Evolutionary conservation across 2,797 vertebrate genomes (phyloP).

Genomic region (Echeneis naucrates): DNA sequence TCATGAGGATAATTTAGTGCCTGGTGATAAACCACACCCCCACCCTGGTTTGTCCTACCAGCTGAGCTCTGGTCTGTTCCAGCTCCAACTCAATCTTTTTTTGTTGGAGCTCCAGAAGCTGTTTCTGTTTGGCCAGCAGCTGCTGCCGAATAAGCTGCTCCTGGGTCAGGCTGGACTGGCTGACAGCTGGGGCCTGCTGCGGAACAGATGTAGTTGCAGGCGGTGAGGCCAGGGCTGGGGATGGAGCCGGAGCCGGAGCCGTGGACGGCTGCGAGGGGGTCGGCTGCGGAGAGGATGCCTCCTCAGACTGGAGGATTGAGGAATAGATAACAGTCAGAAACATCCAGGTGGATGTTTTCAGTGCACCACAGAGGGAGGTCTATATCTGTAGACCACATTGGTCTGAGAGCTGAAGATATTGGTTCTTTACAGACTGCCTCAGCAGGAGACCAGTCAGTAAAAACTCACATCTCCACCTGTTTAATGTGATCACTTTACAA

Average conservation of each 20-base stretch:
- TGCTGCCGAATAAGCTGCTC: conserved; percentile 97
- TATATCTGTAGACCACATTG: too few relatives aligned
- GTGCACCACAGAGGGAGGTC: too few relatives aligned
- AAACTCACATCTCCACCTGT: too few relatives aligned
- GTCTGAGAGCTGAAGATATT: too few relatives aligned
- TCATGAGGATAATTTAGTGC: too few relatives aligned
- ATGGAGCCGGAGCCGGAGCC: neutral
- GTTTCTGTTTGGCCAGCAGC: conserved; percentile 97
- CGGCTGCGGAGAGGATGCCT: conserved; percentile 73
- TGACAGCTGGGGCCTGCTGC: conserved; percentile 34
- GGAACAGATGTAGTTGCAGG: neutral
- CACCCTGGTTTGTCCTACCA: conserved; percentile 80
- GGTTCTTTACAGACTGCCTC: too few relatives aligned
- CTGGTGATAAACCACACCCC: neutral
- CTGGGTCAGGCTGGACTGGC: conserved; percentile 85
- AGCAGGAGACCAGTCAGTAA: too few relatives aligned
- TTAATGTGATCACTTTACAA: too few relatives aligned
- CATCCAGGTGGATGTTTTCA: too few relatives aligned
- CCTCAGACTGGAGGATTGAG: conserved; percentile 67
- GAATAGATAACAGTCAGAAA: too few relatives aligned
- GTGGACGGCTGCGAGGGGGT: conserved; percentile 52
- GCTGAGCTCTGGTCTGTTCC: conserved; percentile 97
- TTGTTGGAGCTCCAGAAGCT: conserved; percentile 98
- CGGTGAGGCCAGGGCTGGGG: conserved; percentile 40
- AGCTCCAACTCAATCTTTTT: conserved; percentile 99